Conservation (phyloP, 2,888 invertebrate genomes). For the Scaeva pyrastri region DNA sequence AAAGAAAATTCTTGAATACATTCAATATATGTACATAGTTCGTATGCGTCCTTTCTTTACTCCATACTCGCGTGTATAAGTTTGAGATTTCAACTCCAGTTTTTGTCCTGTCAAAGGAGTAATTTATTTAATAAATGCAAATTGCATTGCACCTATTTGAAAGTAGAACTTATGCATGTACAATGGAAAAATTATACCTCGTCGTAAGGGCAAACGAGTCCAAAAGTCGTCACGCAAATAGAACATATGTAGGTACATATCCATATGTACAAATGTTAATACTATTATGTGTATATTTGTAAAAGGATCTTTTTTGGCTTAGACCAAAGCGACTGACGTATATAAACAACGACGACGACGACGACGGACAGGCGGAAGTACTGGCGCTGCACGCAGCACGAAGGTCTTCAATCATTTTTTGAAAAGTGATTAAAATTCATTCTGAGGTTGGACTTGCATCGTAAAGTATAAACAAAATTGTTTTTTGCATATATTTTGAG, state of each 20-base stretch:
- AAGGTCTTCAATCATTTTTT: constrained; percentile 49
- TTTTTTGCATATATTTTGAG: background rate
- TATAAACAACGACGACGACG: too few relatives aligned
- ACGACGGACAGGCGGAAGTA: constrained; percentile 1
- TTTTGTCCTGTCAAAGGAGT: background rate
- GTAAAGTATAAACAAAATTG: background rate
- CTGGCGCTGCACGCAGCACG: constrained; percentile 56
- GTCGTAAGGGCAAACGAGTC: background rate
- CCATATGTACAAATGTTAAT: too few relatives aligned
- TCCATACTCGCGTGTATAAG: background rate
- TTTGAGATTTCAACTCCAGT: constrained; percentile 2
- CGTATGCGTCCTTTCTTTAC: background rate
- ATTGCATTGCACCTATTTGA: background rate
- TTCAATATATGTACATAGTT: background rate
- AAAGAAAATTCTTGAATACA: background rate
- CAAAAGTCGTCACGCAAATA: constrained; percentile 48
- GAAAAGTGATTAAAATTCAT: constrained; percentile 40
- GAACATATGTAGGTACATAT: too few relatives aligned
- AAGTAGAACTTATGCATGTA: background rate
- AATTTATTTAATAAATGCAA: constrained; percentile 15
- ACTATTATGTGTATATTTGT: too few relatives aligned
- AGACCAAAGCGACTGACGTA: too few relatives aligned
- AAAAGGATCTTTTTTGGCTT: background rate
- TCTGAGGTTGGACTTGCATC: background rate
- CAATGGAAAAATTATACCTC: background rate